Base-by-base conservation (phyloP, 2,797 vertebrate genomes). In the Pseudochirops cupreus region DNA sequence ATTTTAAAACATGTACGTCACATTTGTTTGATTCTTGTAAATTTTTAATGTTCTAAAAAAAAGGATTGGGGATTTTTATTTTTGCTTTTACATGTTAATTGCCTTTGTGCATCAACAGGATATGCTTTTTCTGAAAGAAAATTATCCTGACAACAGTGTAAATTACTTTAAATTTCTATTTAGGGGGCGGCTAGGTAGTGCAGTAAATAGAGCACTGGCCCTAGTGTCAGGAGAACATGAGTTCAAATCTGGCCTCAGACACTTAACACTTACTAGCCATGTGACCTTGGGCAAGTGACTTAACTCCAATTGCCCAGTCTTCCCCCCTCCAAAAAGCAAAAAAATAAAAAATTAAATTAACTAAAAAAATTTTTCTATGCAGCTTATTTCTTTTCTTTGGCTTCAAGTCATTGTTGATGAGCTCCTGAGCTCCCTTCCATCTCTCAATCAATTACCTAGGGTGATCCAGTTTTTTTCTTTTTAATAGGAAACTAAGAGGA, bases 21-120 rank as follows among this genome's bases (percentile, higher is more conserved):
- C 33, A 29, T 95, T 39, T 97, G 94, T 56, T 82, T 96, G 89
- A 92, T 94, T 95, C 95, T 24, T 91, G 55, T 95, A 97, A 94
- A 94, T 96, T 92, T 82, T 95, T 92, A 93, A 91, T 94, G 56
- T 92, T 93, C 46, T 39, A 95, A 96, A 97, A 95, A 97, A 87
- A 59, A 93, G 91, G 91, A 62, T 94, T 90, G 96, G 13, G 91
- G 90, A 62, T 95, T 29, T 95, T 95, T 57, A 57, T 96, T 94
- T 97, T 56, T 95, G 39, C 95, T 67, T 67, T 67, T n/a, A 67
- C 0, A 67, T 74, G n/a, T 74, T 82, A 82, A 82, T 82, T 46
- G 74, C 74, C 67, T 46, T 46, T 46, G 39, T 82, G 21, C 21
- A 46, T 46, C 74, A 82, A 26, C 26, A 82, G 21, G 74, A 56